Evolutionary conservation across 2,888 invertebrate species (phyloP).

Genomic region (Kuschelorhynchus macadamiae): DNA sequence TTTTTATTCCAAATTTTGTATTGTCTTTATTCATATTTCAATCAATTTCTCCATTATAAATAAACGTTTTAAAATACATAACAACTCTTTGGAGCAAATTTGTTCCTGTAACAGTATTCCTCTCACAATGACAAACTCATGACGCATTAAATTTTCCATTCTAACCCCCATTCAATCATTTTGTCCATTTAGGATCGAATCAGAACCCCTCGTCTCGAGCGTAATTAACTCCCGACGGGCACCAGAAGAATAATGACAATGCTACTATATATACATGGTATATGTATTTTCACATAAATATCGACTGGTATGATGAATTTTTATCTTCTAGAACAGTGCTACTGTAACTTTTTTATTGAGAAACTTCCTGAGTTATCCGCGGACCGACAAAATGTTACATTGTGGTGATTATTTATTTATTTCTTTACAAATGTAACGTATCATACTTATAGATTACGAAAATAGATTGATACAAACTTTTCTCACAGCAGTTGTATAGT

Average conservation of each 20-base stretch:
- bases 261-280: not conserved
- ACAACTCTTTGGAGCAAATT: not conserved
- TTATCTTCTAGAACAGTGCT: no score
- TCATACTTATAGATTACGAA: no score
- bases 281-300: not conserved
- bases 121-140: not conserved
- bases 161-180: slow-evolving; percentile 46
- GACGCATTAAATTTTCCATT: slow-evolving; percentile 22
- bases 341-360: no score
- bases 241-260: slow-evolving; percentile 1
- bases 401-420: no score
- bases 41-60: no score
- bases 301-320: not conserved
- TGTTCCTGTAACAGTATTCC: not conserved
- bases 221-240: not conserved
- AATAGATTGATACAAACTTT: no score
- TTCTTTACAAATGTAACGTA: no score
- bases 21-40: no score
- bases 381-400: no score
- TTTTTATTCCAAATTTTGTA: no score
- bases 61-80: not conserved
- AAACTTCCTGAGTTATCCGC: no score
- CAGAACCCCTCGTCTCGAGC: not conserved
- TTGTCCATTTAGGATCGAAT: not conserved
- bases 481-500: no score